Evolutionary conservation across 2,113 vertebrate species (phyloP).

Genomic region (Narcine bancroftii): DNA sequence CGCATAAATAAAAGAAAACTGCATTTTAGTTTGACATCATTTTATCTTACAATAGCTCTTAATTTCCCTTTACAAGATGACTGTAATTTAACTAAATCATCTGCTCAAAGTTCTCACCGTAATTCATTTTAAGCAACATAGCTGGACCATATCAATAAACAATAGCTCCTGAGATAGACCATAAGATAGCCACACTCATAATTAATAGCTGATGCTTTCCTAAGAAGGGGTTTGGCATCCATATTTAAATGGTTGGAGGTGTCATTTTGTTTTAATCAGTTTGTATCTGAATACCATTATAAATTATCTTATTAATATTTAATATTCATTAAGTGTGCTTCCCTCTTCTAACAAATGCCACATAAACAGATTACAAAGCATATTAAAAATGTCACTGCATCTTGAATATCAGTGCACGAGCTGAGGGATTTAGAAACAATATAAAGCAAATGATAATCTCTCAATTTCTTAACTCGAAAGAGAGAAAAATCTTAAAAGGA

Average conservation of each 20-base stretch:
- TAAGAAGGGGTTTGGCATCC: not conserved
- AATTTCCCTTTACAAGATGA: not conserved
- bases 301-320: constrained; percentile 25
- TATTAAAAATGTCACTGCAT: not conserved
- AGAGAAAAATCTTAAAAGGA: not conserved
- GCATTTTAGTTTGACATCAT: constrained; percentile 5
- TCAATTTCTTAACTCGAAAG: not conserved
- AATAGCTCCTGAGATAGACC: not conserved
- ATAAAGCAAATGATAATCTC: not conserved
- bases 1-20: not conserved
- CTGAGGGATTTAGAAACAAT: not conserved
- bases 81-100: constrained; percentile 7
- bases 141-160: constrained; percentile 13
- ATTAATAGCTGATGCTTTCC: not conserved
- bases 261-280: constrained; percentile 23
- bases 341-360: not conserved
- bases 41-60: not conserved
- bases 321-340: not conserved
- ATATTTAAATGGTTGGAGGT: not conserved
- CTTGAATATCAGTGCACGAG: not conserved
- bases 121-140: constrained; percentile 13
- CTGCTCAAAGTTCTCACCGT: not conserved
- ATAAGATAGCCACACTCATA: not conserved
- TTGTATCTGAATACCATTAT: not conserved
- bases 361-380: not conserved